Evolutionary conservation across 2,888 invertebrate species (phyloP).

Genomic region (Pyrgus malvae): DNA sequence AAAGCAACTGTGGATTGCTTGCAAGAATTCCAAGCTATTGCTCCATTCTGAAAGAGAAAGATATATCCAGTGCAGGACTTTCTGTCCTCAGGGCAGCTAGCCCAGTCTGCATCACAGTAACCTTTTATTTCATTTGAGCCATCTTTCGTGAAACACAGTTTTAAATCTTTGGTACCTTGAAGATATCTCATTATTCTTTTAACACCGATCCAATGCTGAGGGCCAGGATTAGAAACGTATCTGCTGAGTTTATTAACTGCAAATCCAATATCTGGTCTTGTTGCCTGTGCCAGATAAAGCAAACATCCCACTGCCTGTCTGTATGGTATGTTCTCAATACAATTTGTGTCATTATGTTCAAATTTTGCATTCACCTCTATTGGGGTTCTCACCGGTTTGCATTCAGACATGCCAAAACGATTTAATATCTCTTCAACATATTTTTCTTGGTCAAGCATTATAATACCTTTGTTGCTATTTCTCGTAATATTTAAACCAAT

Average conservation of each 20-base stretch:
- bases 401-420: not conserved
- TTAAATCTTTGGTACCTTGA: slow-evolving; percentile 26
- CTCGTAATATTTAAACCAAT: not conserved
- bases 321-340: not conserved
- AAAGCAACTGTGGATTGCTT: slow-evolving; percentile 35
- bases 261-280: not conserved
- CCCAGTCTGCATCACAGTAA: slow-evolving; percentile 41
- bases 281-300: not conserved
- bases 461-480: slow-evolving; percentile 24
- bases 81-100: slow-evolving; percentile 30
- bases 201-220: not conserved
- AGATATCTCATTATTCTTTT: not conserved
- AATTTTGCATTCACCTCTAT: not conserved
- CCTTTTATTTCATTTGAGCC: slow-evolving; percentile 15
- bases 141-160: slow-evolving; percentile 14
- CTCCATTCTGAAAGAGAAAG: slow-evolving; percentile 39
- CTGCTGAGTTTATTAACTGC: not conserved
- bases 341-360: too few species aligned
- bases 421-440: not conserved
- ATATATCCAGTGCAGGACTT: slow-evolving; percentile 38
- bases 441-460: not conserved
- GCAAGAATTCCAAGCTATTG: slow-evolving; percentile 39
- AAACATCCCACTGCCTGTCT: not conserved
- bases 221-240: not conserved
- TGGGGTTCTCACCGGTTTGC: not conserved